These are phyloP conservation scores for Cheilosia pagana DNA, from an alignment of 2,888 invertebrate species.

Conservation along the genomic window DNA sequence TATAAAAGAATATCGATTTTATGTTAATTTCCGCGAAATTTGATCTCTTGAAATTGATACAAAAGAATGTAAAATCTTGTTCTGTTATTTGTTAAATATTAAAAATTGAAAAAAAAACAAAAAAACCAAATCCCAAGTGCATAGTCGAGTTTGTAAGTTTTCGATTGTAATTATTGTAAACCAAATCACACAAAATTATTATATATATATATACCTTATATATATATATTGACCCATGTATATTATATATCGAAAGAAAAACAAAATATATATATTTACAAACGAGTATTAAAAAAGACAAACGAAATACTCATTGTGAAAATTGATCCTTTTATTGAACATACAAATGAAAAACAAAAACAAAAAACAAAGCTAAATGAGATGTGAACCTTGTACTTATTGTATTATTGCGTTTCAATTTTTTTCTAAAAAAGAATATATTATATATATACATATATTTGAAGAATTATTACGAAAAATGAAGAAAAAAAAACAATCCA, in stretches of 20 bases:
- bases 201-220: constrained; percentile 30
- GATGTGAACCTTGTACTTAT: constrained; percentile 69
- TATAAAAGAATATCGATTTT: constrained; percentile 10
- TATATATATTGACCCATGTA: constrained; percentile 67
- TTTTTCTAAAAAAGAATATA: constrained; percentile 63
- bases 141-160: constrained; percentile 59
- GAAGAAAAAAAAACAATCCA: constrained; percentile 19
- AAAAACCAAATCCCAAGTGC: constrained; percentile 41
- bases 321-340: constrained; percentile 67
- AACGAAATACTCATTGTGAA: constrained; percentile 55
- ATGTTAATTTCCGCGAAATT: constrained; percentile 32
- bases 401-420: constrained; percentile 73
- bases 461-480: constrained; percentile 48
- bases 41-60: constrained; percentile 47
- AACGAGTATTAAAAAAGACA: constrained; percentile 18
- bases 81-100: constrained; percentile 45
- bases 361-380: constrained; percentile 23
- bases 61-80: constrained; percentile 36
- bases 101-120: constrained; percentile 3
- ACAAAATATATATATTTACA: constrained; percentile 25
- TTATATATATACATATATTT: constrained; percentile 62
- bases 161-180: constrained; percentile 51
- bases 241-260: constrained; percentile 53
- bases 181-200: constrained; percentile 26
- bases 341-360: constrained; percentile 47